Evolutionary conservation across 2,888 invertebrate species (phyloP), one percentile per base, ranked within the genome.

Genomic region (Polyploca ridens): DNA sequence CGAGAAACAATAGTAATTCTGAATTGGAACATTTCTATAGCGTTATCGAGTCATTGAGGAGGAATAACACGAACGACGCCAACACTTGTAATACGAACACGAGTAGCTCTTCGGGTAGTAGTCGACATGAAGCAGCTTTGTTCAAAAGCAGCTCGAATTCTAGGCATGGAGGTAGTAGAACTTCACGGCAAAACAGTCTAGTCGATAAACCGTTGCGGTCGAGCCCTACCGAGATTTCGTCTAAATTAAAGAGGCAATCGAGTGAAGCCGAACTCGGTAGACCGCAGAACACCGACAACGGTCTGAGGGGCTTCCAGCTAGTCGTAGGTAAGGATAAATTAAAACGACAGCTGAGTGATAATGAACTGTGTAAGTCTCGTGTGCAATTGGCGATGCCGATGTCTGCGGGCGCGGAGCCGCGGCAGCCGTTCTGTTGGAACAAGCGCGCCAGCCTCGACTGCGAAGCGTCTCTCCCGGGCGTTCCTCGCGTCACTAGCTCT

Each of bases 331-430:
- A 90, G 75, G 86, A 90, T 61, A 90, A 89, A 77, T 74, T 93
- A 75, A 89, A 89, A 76, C 85, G 93, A 63, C 93, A 93, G 79
- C 71, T 91, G 79, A 93, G 93, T 74, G 92, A 92, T 72, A 90
- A 90, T 75, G 93, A 90, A 81, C 73, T 92, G 79, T 84, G 89
- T 63, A 73, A 84, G 65, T 85, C 90, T 59, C 84, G 90, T 10
- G 86, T 87, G 72, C 91, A 85, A 69, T 76, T 91, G 65, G 90
- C 90, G 68, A 87, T 93, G 92, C 94, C 94, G 68, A 89, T 91
- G 90, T 93, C 94, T n/a, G 94, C 94, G 64, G 94, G 93, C 54
- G 91, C 94, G 63, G 93, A 93, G 81, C 89, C 90, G 62, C 81
- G 88, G 11, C 88, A 83, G 69, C 77, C 88, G 5, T 90, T 89